Base-by-base conservation (phyloP, 2,113 vertebrate species). In the Rhea americana region DNA sequence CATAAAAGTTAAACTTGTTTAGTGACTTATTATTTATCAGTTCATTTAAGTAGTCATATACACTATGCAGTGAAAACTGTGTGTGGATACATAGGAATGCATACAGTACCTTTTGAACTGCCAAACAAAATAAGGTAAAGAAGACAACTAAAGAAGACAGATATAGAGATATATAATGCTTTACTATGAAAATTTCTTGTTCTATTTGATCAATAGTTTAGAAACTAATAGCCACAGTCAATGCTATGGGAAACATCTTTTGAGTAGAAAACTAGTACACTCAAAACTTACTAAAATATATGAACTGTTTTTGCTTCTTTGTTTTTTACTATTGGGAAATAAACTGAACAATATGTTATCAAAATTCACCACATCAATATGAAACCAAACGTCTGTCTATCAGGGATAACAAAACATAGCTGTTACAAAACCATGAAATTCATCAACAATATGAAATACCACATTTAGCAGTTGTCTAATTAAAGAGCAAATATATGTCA, bases 1-100 rank as follows among this genome's bases (percentile, higher is more conserved):
- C 58, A 51, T 78, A 82, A 78, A 93, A 67, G 22, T 83, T 87
- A 53, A 82, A 95, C 53, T 95, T 75, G 20, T 92, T 94, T 88
- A 59, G 88, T 85, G 30, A 82, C 68, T 89, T 94, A 87, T 85
- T 91, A 87, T 85, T 91, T 87, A 87, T 61, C 22, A 88, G 61
- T 66, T 68, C 21, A 47, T 86, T 90, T 83, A 87, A 72, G 7
- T n/a, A 1, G 1, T 61, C 58, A 32, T 43, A 32, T 21, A 26
- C 12, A 50, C 14, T 37, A 35, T 12, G 7, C 32, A 85, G 39
- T 51, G 28, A 87, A 84, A 74, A 62, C 21, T 73, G 16, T 25
- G 22, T 50, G 55, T 41, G 14, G 13, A 55, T 16, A 35, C 13
- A 82, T 1, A 91, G 4, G 13, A 85, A 55, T 48, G 16, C 12